phyloP scores from a whole-genome alignment of 30 jellyfish, hydroid and myxozoan species.

The Cassiopea xamachana region DNA sequence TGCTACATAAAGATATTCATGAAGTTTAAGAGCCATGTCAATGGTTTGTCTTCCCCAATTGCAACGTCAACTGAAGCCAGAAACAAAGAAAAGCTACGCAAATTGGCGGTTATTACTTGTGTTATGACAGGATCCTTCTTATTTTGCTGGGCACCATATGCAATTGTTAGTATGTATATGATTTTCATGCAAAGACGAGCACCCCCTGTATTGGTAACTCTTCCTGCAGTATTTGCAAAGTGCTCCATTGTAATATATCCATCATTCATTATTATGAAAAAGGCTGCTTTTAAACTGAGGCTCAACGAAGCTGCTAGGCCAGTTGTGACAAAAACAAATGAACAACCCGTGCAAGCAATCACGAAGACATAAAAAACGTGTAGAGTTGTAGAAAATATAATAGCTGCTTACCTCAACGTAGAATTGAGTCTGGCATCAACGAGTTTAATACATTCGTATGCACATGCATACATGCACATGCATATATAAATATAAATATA shows the following conservation, averaged over 20 bases:
- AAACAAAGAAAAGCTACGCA: conserved; percentile 37
- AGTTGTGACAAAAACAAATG: background rate
- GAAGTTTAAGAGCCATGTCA: conserved; percentile 38
- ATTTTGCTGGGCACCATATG: conserved; percentile 69
- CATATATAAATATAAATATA: no score
- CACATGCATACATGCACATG: no score
- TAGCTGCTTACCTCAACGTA: no score
- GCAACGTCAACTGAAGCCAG: conserved; percentile 19
- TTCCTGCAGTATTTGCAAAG: conserved; percentile 64
- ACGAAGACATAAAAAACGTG: background rate
- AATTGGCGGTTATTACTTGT: conserved; percentile 17
- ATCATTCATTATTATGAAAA: conserved; percentile 2
- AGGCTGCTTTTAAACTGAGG: conserved; percentile 19
- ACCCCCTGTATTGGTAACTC: conserved; percentile 27
- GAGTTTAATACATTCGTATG: no score
- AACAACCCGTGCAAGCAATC: background rate
- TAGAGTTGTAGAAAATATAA: background rate
- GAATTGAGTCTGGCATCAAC: no score
- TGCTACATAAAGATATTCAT: conserved; percentile 38
- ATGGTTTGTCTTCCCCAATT: conserved; percentile 12
- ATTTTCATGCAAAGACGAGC: conserved; percentile 12
- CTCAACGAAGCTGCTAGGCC: conserved; percentile 1
- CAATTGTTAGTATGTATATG: conserved; percentile 16
- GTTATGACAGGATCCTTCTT: conserved; percentile 40
- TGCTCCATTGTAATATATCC: conserved; percentile 50